Conservation (phyloP, 1,140 invertebrate species). For the Cydia fagiglandana region DNA sequence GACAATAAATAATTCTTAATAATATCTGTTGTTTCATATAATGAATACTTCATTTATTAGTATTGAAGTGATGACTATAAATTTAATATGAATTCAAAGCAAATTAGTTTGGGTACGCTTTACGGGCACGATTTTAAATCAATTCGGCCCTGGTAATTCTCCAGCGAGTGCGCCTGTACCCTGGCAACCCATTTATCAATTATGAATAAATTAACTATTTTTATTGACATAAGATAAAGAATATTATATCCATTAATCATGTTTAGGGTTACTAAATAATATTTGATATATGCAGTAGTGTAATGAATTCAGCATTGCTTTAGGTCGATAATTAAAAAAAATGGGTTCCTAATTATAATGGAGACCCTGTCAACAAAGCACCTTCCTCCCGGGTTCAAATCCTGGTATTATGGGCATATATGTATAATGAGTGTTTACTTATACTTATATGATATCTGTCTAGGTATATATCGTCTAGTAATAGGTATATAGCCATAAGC, state of each 20-base stretch:
- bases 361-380: too few species aligned
- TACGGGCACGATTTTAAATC: not conserved
- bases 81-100: not conserved
- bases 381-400: too few species aligned
- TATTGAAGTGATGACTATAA: not conserved
- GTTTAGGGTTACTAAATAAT: not conserved
- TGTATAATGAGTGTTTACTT: too few species aligned
- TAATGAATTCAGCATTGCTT: not conserved
- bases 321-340: not conserved
- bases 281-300: not conserved
- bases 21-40: too few species aligned
- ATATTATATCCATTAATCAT: not conserved
- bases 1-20: too few species aligned
- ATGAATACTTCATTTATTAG: not conserved
- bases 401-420: too few species aligned
- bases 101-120: not conserved
- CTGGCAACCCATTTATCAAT: conserved; percentile 3
- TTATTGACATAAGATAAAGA: not conserved
- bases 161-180: not conserved
- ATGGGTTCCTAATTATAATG: not conserved
- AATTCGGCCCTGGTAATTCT: not conserved
- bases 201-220: conserved; percentile 4
- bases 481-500: too few species aligned
- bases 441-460: too few species aligned
- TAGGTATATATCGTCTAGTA: too few species aligned